A percentile compares a stretch with the other conserved stretches of the same genome.
These are phyloP conservation scores for Caerostris darwini DNA, from an alignment of 1,140 invertebrate genomes.

Conservation along the genomic window DNA sequence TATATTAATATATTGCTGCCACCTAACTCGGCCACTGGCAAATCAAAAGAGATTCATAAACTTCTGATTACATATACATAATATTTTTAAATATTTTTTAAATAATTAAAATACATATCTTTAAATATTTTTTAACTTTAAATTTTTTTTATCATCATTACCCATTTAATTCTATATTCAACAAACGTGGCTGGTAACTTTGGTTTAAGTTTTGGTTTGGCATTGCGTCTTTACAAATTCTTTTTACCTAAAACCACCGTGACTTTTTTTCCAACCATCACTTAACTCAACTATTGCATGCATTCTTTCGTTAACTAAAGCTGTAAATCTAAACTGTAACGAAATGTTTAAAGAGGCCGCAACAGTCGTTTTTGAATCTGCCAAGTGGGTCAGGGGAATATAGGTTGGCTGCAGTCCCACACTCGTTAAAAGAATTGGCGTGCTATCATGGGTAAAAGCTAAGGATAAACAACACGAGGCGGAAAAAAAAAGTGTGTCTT, in stretches of 20 bases:
- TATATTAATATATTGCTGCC: no score
- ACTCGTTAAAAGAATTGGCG: neutral
- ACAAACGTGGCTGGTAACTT: no score
- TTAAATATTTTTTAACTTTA: no score
- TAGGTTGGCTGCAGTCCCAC: neutral
- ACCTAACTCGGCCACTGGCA: no score
- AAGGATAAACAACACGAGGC: neutral
- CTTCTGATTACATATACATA: no score
- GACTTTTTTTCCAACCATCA: neutral
- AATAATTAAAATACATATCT: no score
- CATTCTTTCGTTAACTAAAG: neutral
- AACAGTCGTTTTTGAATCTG: neutral
- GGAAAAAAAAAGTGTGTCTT: neutral
- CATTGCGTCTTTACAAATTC: no score
- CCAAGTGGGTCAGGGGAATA: constrained; percentile 34
- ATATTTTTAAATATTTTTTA: no score
- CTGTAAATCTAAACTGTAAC: neutral
- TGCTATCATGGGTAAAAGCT: neutral
- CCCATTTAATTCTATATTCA: no score
- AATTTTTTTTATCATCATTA: no score
- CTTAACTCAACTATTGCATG: neutral
- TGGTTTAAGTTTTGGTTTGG: no score
- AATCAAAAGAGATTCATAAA: no score
- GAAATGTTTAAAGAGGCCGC: neutral
- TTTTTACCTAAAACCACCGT: neutral